These are phyloP conservation scores for Drosophila melanocephala DNA, from an alignment of 2,888 invertebrate species.

Conservation along the genomic window DNA sequence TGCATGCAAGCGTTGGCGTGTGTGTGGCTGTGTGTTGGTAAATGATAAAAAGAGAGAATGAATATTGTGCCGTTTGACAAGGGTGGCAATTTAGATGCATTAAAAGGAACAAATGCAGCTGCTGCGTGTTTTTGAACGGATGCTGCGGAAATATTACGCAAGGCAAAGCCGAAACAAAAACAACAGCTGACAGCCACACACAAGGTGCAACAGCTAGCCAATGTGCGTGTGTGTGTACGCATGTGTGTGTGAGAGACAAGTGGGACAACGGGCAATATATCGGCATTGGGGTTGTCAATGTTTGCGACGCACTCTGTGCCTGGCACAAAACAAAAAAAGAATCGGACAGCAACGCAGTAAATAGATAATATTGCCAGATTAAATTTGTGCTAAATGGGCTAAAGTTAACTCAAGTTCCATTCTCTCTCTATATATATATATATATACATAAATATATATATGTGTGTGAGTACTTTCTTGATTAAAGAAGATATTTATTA, in stretches of 20 bases:
- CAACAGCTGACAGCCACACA: conserved; percentile 63
- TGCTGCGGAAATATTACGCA: conserved; percentile 69
- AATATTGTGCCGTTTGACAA: conserved; percentile 27
- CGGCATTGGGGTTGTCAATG: conserved; percentile 48
- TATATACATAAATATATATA: not conserved
- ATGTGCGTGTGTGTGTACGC: conserved; percentile 10
- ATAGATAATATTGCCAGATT: conserved; percentile 65
- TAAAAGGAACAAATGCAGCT: conserved; percentile 16
- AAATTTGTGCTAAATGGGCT: conserved; percentile 67
- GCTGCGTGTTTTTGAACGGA: conserved; percentile 41
- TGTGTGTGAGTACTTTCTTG: conserved; percentile 2
- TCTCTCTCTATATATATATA: not conserved
- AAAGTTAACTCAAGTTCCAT: conserved; percentile 40
- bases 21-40: conserved; percentile 30
- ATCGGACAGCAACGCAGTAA: conserved; percentile 41
- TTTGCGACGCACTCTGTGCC: conserved; percentile 62
- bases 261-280: conserved; percentile 54
- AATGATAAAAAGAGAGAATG: conserved; percentile 35
- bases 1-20: not conserved
- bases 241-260: conserved; percentile 49
- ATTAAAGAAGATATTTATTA: conserved; percentile 10
- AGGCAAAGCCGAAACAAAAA: conserved; percentile 43
- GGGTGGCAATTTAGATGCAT: conserved; percentile 39
- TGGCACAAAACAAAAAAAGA: conserved; percentile 43
- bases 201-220: conserved; percentile 62